Conservation (phyloP, 2,888 invertebrate genomes). For the Cantharis nigra region DNA sequence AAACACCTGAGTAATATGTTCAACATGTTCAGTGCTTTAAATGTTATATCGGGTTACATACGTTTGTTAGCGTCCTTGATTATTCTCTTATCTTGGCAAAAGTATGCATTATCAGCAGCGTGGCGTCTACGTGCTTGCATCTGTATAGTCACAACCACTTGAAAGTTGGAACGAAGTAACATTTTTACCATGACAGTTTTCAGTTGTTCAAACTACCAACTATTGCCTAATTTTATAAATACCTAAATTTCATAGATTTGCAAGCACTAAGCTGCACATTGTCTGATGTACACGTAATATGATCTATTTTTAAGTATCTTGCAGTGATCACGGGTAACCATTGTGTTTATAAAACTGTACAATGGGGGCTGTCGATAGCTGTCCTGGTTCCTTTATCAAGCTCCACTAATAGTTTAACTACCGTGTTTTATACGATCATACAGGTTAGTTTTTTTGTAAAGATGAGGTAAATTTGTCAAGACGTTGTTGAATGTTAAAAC, state of each 20-base stretch:
- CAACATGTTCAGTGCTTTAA: neutral
- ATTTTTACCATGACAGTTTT: neutral
- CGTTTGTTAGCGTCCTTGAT: neutral
- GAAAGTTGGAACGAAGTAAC: neutral
- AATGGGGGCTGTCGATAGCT: conserved; percentile 37
- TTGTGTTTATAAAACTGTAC: conserved; percentile 37
- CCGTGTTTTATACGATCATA: conserved; percentile 38
- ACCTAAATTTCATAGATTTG: conserved; percentile 22
- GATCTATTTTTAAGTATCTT: conserved; percentile 39
- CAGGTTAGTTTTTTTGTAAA: conserved; percentile 24
- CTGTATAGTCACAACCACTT: neutral
- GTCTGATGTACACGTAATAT: conserved; percentile 32
- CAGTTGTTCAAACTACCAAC: neutral
- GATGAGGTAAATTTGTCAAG: conserved; percentile 33
- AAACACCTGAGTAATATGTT: neutral
- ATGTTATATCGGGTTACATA: neutral
- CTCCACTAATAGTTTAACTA: conserved; percentile 39
- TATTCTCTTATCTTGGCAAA: neutral
- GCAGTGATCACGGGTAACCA: conserved; percentile 34
- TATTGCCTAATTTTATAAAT: conserved; percentile 8
- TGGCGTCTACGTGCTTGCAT: neutral
- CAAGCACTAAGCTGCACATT: conserved; percentile 25
- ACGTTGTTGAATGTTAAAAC: conserved; percentile 29
- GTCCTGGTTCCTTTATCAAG: conserved; percentile 31
- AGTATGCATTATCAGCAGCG: neutral